Conservation (phyloP, 2,113 vertebrate species). For the Rhinolophus sinicus region DNA sequence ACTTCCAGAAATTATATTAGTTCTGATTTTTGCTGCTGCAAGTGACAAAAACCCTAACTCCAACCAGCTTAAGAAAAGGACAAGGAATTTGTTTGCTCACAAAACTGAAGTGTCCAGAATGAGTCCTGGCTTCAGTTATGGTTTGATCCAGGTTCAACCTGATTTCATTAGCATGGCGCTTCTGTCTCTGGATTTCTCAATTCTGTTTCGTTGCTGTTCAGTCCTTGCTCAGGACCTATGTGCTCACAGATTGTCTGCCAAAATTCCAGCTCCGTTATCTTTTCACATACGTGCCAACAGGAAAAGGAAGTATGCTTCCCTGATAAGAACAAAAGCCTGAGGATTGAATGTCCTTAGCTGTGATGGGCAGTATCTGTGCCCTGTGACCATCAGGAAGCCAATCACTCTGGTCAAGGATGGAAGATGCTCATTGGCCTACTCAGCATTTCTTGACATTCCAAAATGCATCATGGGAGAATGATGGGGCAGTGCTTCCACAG, state of each 20-base stretch:
- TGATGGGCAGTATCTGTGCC: not conserved
- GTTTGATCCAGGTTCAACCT: slow-evolving; percentile 37
- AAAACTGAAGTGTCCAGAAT: not conserved
- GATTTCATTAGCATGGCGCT: not conserved
- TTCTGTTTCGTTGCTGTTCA: not conserved
- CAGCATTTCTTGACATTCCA: not conserved
- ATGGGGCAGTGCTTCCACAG: fast-evolving
- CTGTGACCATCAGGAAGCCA: not conserved
- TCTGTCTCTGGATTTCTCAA: not conserved
- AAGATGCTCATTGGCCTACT: not conserved
- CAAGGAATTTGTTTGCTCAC: not conserved
- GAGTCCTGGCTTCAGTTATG: not conserved
- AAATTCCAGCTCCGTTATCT: not conserved
- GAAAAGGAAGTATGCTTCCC: not conserved
- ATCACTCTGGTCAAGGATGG: not conserved
- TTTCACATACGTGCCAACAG: not conserved
- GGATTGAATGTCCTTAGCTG: not conserved
- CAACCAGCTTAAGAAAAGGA: not conserved
- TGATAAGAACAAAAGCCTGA: not conserved
- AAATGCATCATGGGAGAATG: not conserved
- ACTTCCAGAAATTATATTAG: not conserved
- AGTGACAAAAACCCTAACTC: slow-evolving; percentile 43
- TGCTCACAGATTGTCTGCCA: not conserved
- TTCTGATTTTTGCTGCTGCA: slow-evolving; percentile 32
- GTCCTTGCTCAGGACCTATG: too few relatives aligned